These are phyloP conservation scores for Neoitamus cyanurus DNA, from an alignment of 2,888 invertebrate genomes.

Conservation along the genomic window DNA sequence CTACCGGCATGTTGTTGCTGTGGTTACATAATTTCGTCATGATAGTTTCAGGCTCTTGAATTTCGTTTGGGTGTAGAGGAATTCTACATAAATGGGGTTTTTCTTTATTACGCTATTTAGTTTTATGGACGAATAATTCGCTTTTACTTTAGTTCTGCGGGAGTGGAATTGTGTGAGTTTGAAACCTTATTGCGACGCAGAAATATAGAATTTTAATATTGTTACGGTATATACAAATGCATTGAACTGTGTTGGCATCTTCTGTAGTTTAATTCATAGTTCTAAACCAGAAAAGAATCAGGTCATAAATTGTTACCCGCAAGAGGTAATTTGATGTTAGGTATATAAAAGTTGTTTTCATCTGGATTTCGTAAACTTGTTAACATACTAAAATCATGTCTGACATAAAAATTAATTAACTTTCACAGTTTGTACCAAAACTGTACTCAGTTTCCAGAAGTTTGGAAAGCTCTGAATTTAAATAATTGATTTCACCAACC, in stretches of 20 bases:
- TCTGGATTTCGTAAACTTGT: no score
- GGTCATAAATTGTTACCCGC: no score
- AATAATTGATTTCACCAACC: not conserved
- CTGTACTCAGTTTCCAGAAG: not conserved
- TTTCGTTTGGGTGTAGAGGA: not conserved
- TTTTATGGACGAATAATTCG: not conserved
- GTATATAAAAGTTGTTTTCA: no score
- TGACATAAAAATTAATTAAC: no score
- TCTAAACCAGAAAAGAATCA: no score
- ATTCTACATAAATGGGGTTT: not conserved
- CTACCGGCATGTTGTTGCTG: not conserved
- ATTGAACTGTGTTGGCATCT: no score
- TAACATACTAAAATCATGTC: no score
- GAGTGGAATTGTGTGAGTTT: not conserved
- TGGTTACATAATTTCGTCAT: not conserved
- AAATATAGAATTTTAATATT: not conserved
- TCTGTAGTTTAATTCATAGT: no score
- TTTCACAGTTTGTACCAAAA: no score
- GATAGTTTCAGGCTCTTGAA: not conserved
- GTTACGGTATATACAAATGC: no score
- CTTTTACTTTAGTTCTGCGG: not conserved
- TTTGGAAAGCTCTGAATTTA: not conserved
- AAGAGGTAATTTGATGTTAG: no score
- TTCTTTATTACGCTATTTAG: not conserved
- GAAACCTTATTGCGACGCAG: not conserved